Base-by-base conservation (phyloP, 2,113 vertebrate genomes). In the Myotis davidii region DNA sequence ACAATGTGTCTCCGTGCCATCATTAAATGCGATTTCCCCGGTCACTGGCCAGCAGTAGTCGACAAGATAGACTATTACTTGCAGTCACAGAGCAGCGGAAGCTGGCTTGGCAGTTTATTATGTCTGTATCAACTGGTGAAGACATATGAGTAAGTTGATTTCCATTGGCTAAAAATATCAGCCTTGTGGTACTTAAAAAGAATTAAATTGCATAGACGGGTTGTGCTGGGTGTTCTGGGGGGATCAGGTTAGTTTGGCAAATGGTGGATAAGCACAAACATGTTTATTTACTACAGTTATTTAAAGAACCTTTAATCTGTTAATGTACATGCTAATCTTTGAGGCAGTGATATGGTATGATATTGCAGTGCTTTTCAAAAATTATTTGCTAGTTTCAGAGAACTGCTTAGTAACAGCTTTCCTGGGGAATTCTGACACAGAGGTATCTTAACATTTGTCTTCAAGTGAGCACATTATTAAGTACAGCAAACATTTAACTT, bases 51-150 rank as follows among this genome's bases (percentile, higher is more conserved):
- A 1, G 99, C 98, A 0, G 98, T 99, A 1, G 99, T 99, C 29
- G 99, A 99, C 98, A 99, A 99, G 98, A 99, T 99, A 79, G 98
- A 98, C 83, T 97, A 99, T 94, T 99, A 99, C 97, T 97, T 99
- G 96, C 99, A 99, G 95, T 99, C 99, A n/a, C 99, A 99, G 96
- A 99, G 98, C 98, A 99, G 99, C 27, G 98, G 98, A 91, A 99
- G 99, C 97, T 99, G 99, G 99, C 99, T 99, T 1, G 99, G 99
- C 83, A 99, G 99, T 97, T 98, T 99, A 78, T 98, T 99, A 48
- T 99, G 99, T 65, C 98, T 99, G 2, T 99, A 99, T 97, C 99
- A 99, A 95, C 98, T 99, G 85, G 99, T 99, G 98, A 99, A 99
- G 98, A 99, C 99, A 27, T 99, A 99, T 0, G 99, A 99, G 99